Percentiles rank a stretch among this genome's conserved stretches.
Evolutionary conservation across 2,113 vertebrate species (phyloP).

Genomic region (Salvelinus sp.): DNA sequence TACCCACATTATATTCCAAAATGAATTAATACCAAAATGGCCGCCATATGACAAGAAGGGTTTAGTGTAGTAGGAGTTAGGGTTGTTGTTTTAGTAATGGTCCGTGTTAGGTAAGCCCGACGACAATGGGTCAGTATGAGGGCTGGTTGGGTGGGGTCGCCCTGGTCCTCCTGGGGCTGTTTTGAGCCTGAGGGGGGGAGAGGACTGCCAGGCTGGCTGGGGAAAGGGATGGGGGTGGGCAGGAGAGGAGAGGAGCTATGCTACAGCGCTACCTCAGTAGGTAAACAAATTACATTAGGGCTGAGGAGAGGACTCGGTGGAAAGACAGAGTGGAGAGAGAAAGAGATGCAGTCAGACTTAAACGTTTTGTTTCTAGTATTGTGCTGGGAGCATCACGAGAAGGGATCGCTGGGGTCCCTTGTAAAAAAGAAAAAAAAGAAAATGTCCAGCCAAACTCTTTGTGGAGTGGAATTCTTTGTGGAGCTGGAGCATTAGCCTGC

Average conservation of each 20-base stretch:
- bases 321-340: background rate
- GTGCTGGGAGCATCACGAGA: no score
- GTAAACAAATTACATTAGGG: constrained; percentile 34
- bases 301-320: background rate
- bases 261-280: constrained; percentile 12
- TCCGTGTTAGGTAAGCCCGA: background rate
- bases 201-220: constrained; percentile 2
- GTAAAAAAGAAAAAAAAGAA: no score
- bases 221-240: background rate
- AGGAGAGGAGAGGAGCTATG: background rate
- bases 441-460: no score
- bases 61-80: background rate
- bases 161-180: background rate
- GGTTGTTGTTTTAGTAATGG: background rate
- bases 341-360: background rate
- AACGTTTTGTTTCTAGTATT: no score
- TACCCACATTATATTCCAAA: no score
- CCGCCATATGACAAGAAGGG: background rate
- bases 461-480: no score
- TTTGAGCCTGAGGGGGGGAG: background rate
- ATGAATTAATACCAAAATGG: background rate
- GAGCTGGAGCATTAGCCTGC: background rate
- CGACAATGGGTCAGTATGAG: constrained; percentile 51
- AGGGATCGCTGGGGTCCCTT: no score
- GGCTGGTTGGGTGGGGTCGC: constrained; percentile 28